These are phyloP conservation scores for Oxyruncus cristatus DNA, from an alignment of 2,113 vertebrate genomes.

Conservation along the genomic window DNA sequence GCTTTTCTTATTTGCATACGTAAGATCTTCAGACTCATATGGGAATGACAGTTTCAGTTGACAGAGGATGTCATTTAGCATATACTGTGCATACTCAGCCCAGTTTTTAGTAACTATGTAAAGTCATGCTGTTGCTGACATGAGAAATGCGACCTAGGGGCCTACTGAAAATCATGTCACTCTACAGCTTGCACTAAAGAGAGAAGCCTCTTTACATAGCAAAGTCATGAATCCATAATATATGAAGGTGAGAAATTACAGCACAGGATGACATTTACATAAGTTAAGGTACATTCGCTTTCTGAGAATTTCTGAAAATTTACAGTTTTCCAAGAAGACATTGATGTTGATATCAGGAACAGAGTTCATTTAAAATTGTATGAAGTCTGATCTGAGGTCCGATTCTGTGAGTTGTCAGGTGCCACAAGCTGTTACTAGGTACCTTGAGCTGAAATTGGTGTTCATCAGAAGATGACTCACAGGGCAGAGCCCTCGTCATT, in stretches of 20 bases:
- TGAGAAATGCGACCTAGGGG: not conserved
- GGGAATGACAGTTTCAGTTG: fast-evolving
- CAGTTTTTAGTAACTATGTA: not conserved
- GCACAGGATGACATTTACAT: not conserved
- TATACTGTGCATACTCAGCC: not conserved
- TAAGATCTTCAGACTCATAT: not conserved
- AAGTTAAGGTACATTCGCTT: not conserved
- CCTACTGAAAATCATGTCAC: not conserved
- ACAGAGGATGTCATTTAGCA: not conserved
- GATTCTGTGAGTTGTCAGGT: not conserved
- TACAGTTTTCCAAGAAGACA: not conserved
- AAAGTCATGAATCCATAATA: not conserved
- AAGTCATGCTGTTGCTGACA: not conserved
- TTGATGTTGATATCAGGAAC: not conserved
- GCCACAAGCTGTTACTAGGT: not conserved
- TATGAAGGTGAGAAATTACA: not conserved
- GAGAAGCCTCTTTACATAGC: not conserved
- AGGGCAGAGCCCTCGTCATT: not conserved
- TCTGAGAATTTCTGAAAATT: not conserved
- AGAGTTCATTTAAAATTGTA: not conserved
- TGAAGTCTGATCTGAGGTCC: not conserved
- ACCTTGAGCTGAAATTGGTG: not conserved
- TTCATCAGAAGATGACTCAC: not conserved
- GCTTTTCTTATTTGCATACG: not conserved
- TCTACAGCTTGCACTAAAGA: not conserved